These are phyloP conservation scores for Phylloscopus trochilus DNA, from an alignment of 2,113 vertebrate species.

Conservation along the genomic window DNA sequence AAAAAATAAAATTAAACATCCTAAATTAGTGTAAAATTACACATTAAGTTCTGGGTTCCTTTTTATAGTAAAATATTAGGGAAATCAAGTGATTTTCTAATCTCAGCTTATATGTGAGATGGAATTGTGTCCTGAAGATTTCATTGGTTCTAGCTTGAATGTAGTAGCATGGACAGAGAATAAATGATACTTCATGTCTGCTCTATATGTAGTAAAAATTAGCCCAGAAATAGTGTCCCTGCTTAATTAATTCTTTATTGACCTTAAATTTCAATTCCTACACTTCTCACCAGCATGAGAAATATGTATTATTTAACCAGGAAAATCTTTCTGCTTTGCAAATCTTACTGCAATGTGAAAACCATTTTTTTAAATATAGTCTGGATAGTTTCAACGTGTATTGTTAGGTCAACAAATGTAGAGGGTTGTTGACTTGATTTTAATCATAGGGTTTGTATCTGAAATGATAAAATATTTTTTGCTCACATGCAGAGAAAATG, in stretches of 20 bases:
- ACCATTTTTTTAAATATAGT: not conserved
- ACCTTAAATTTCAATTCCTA: not conserved
- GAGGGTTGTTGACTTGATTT: not conserved
- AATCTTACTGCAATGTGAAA: not conserved
- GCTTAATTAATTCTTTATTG: not conserved
- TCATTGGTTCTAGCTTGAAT: not conserved
- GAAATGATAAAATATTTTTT: not conserved
- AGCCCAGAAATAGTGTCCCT: not conserved
- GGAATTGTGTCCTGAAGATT: not conserved
- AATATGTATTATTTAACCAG: not conserved
- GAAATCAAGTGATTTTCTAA: not conserved
- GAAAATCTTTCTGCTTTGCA: not conserved
- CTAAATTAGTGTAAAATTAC: not conserved
- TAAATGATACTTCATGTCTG: not conserved
- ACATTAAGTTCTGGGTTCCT: not conserved
- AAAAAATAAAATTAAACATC: not conserved
- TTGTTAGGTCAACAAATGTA: not conserved
- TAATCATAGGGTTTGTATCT: not conserved
- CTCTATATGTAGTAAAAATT: not conserved
- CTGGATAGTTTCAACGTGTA: not conserved
- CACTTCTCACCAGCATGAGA: not conserved
- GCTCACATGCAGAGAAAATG: not conserved
- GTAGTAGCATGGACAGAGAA: not conserved
- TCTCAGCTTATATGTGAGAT: not conserved
- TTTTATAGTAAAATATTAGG: not conserved